Evolutionary conservation across 2,888 invertebrate genomes (phyloP), one percentile per base, ranked within the genome.

Genomic region (Melipona bicolor): DNA sequence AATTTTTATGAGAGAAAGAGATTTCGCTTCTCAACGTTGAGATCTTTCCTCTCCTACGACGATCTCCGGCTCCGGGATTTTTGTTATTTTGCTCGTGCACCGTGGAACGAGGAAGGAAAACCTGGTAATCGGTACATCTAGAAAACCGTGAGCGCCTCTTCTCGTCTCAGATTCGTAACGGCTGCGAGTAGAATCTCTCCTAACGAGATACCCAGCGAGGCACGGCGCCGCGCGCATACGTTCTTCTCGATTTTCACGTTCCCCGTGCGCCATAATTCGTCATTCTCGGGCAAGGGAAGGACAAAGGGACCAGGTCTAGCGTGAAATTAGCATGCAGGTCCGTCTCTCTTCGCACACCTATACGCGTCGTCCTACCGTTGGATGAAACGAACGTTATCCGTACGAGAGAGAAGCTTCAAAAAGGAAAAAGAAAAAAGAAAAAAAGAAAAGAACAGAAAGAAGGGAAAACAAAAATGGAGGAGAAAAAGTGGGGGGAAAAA

Each of bases 321-420:
- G 54, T 73, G 81, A 80, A 87, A 89, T 89, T 89, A 89, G 90
- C 84, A 89, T 89, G 87, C 87, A 82, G 86, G 83, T 80, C 77
- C 36, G 77, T 50, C 78, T 71, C 56, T 24, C 43, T 43, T 61
- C 75, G 81, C 59, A 79, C 75, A 74, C 68, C 85, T 86, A 43
- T 43, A 86, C 80, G 79, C 72, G 59, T 24, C 65, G 65, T 65
- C 21, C 76, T 65, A 70, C n/a, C 64, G 83, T 78, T 69, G 85
- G 72, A 79, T 82, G 76, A 83, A 89, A 87, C 87, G 85, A 83
- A 83, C 89, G 84, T 89, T 84, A 86, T 83, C 75, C 84, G 65
- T 79, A 82, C 67, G 75, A 70, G 68, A 70, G 68, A 70, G 71
- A 59, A 24, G 54, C 27, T 17, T 24, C 0, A 27, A 15, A 6